Evolutionary conservation across 2,113 vertebrate species (phyloP).

Genomic region (Aix galericulata): DNA sequence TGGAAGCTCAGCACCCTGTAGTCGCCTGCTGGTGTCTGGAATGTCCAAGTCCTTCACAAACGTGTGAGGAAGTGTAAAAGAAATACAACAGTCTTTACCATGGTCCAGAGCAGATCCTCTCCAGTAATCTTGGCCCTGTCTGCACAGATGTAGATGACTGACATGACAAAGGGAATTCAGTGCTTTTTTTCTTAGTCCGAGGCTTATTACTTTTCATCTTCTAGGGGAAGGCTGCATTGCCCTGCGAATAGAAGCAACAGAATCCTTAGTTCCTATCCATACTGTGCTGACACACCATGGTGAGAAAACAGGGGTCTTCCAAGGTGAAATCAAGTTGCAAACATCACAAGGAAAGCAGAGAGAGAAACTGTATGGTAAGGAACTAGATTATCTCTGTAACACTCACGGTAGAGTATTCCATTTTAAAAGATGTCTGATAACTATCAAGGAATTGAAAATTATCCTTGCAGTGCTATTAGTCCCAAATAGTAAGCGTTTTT

Average conservation of each 20-base stretch:
- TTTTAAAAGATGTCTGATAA: background rate
- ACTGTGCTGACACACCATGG: slow-evolving; percentile 92
- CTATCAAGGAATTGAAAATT: background rate
- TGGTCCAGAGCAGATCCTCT: background rate
- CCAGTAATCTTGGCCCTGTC: background rate
- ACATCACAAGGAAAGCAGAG: slow-evolving; percentile 91
- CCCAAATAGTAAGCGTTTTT: background rate
- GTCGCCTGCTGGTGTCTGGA: background rate
- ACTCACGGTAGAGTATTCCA: background rate
- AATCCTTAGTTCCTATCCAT: slow-evolving; percentile 82
- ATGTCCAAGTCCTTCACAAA: background rate
- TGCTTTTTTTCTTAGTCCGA: background rate
- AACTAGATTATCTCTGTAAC: background rate
- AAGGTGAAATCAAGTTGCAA: slow-evolving; percentile 88
- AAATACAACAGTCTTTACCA: background rate
- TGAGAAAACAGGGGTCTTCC: slow-evolving; percentile 88
- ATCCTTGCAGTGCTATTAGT: background rate
- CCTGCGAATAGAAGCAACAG: slow-evolving; percentile 83
- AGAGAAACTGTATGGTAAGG: slow-evolving; percentile 94
- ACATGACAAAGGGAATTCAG: background rate
- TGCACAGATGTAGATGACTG: background rate
- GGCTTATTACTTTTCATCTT: background rate
- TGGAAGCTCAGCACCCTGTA: background rate
- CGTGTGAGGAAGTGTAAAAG: background rate
- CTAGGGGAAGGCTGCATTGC: slow-evolving; percentile 96